Base-by-base conservation (phyloP, 2,113 vertebrate species). In the Aptenodytes patagonicus region DNA sequence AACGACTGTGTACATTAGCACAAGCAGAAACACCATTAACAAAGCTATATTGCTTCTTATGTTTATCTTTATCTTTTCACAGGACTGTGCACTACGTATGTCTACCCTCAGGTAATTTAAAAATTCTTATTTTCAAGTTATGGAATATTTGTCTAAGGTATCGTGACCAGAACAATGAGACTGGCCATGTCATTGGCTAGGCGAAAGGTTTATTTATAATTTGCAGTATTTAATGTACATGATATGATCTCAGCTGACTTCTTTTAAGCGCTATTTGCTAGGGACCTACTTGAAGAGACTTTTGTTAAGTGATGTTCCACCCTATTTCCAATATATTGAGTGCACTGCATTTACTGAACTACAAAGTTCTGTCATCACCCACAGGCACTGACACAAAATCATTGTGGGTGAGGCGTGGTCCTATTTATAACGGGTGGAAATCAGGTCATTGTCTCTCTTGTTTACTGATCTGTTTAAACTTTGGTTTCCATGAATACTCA, bases 381-480 rank as follows among this genome's bases (percentile, higher is more conserved):
- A 36, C 72, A 95, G 90, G 87, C 92, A 77, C 78, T 89, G 80
- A 92, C 83, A 92, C 72, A 93, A 83, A 77, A 89, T 93, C 83
- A 40, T 21, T 89, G 69, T 79, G 90, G 25, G 60, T 87, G 89
- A 90, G 95, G 85, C 17, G 29, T 96, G 90, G 86, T 51, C 83
- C 92, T 97, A 2, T 87, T 96, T 84, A 71, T 49, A 94, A 87
- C 0, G 44, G 44, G 61, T 93, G 90, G 72, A 95, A 96, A 87
- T 89, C 94, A 84, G 94, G 86, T 90, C 95, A 84, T 72, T 83
- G 84, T 88, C 82, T 94, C 87, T 83, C 25, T 64, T 96, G 78
- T 91, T 95, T 96, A 96, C 94, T 85, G 84, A 68, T 91, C 66
- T 90, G 91, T 96, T 96, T 87, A 94, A 95, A 84, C 65, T 87